Base-by-base conservation (phyloP, 1,140 invertebrate species). In the Steinernema feltiae region DNA sequence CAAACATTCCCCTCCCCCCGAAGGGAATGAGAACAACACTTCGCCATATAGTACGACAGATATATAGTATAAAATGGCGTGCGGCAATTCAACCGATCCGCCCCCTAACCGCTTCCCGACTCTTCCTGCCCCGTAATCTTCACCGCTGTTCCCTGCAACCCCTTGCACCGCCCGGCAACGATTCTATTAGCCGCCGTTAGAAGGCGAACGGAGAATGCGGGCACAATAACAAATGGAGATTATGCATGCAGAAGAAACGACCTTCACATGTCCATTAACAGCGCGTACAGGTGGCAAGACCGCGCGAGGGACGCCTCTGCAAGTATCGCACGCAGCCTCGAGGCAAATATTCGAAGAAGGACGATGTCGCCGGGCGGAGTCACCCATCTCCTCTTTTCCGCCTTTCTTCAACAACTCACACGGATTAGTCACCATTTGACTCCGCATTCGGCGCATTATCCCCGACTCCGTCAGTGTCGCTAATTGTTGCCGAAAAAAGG, bases 401-500 rank as follows among this genome's bases (percentile, higher is more conserved):
- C 24, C 53, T 63, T 63, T 27, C 53, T 15, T 63, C 53, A 63
- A 63, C 53, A 63, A 63, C 53, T 63, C 53, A 27, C 15, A 3
- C 53, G 24, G 53, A 63, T 63, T 63, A 63, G 53, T 63, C 53
- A 63, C 53, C 53, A 63, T 63, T 63, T 63, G 53, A 3, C 53
- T 63, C 15, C 53, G 53, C 53, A 3, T 27, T 63, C 53, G 53
- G 53, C 53, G 53, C 24, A 63, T 63, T 63, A 63, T 63, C 53
- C 53, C 7, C 53, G 53, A 63, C 35, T 41, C 35, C 7, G 53
- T 63, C 41, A 27, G 12, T 63, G 53, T 27, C 53, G 53, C 53
- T 63, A 63, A 63, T 63, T 63, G 53, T 63, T 63, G 53, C 53
- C 53, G 53, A 63, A 63, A 63, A 63, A 63, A 63, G 53, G 53